These are phyloP conservation scores for Pseudolycoriella hygida DNA, from an alignment of 2,888 invertebrate species.

Conservation along the genomic window DNA sequence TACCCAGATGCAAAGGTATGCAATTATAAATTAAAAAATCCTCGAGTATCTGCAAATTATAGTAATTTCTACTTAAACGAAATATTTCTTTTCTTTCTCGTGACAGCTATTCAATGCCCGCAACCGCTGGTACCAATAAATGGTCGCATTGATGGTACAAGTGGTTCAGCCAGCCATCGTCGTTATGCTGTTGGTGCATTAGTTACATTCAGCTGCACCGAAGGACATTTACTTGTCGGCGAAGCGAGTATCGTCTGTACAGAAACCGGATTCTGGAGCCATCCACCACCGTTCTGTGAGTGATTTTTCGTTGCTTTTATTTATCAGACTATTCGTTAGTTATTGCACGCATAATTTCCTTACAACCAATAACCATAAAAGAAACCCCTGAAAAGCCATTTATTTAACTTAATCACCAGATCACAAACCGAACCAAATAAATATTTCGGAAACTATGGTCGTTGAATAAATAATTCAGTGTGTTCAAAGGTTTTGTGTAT, in stretches of 20 bases:
- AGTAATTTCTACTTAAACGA: background rate
- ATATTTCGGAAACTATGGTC: no score
- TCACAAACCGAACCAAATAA: no score
- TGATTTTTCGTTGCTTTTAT: background rate
- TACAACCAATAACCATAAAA: no score
- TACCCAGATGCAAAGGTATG: conserved; percentile 61
- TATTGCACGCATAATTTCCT: no score
- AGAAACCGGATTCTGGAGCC: conserved; percentile 76
- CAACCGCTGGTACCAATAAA: conserved; percentile 54
- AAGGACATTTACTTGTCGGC: conserved; percentile 42
- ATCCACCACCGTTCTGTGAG: conserved; percentile 65
- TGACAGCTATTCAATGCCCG: conserved; percentile 64
- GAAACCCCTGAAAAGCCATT: no score
- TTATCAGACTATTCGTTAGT: no score
- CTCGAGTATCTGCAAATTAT: background rate
- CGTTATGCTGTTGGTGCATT: conserved; percentile 63
- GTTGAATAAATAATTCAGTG: no score
- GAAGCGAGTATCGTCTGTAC: conserved; percentile 73
- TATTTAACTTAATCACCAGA: no score
- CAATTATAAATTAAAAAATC: conserved; percentile 9
- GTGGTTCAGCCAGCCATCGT: conserved; percentile 27
- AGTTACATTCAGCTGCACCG: conserved; percentile 57
- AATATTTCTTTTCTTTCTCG: conserved; percentile 4
- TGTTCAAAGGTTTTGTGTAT: background rate
- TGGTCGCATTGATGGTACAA: conserved; percentile 37